These are phyloP conservation scores for Vollenhovia emeryi DNA, from an alignment of 1,140 invertebrate genomes.

Conservation along the genomic window DNA sequence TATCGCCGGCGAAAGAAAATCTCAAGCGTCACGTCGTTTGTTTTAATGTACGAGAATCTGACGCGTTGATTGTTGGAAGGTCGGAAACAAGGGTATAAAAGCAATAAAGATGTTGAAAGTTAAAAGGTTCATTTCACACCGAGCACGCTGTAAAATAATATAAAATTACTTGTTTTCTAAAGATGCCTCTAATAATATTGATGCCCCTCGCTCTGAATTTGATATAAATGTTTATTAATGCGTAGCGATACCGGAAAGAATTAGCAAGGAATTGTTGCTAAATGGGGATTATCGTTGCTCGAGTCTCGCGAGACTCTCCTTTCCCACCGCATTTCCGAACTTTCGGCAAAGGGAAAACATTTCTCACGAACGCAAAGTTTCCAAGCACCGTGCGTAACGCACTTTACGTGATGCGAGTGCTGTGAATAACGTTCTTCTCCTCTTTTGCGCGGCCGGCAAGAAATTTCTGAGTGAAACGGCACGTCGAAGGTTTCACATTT, in stretches of 20 bases:
- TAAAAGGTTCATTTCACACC: neutral
- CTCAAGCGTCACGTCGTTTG: neutral
- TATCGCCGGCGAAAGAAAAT: neutral
- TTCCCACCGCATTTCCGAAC: constrained; percentile 20
- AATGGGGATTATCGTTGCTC: neutral
- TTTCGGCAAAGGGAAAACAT: constrained; percentile 32
- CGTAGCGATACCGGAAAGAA: neutral
- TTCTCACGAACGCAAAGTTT: constrained; percentile 26
- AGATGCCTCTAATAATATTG: neutral
- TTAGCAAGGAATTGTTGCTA: neutral
- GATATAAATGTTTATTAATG: neutral
- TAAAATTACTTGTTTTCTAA: constrained; percentile 5
- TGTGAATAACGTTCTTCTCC: constrained; percentile 43
- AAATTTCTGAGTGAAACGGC: constrained; percentile 51
- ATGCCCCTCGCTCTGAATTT: neutral
- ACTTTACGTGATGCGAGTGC: constrained; percentile 45
- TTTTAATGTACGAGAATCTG: neutral
- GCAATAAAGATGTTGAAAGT: neutral
- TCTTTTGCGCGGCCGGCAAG: constrained; percentile 3
- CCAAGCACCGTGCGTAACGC: constrained; percentile 43
- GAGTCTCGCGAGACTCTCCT: neutral
- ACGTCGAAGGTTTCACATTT: constrained; percentile 59
- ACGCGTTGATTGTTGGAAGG: neutral
- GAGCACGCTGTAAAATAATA: neutral
- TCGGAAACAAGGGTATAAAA: neutral